phyloP scores from a whole-genome alignment of 2,113 vertebrate species.

The Cyrtonyx montezumae region DNA sequence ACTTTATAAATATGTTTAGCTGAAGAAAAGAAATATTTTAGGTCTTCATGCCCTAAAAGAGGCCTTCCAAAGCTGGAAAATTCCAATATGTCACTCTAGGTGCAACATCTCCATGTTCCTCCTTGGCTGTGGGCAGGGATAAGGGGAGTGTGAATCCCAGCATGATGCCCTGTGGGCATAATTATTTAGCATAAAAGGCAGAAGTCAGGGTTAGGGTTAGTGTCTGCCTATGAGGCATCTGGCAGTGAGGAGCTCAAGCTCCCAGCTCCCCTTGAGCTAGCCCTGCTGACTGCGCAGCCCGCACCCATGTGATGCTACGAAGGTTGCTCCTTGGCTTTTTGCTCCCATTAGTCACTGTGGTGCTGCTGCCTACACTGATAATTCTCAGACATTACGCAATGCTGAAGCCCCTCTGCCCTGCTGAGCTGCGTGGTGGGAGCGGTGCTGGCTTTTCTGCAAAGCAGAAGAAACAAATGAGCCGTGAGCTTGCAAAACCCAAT shows the following conservation, averaged over 20 bases:
- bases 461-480: neutral
- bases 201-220: neutral
- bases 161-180: neutral
- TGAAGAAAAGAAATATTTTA: neutral
- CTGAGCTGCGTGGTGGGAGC: neutral
- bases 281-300: neutral
- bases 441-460: neutral
- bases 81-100: neutral
- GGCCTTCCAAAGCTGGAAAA: neutral
- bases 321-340: neutral
- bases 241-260: neutral
- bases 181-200: neutral
- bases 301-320: neutral
- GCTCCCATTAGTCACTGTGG: neutral
- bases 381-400: neutral
- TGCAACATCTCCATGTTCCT: neutral
- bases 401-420: rapidly evolving
- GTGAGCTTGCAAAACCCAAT: rapidly evolving
- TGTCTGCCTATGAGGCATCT: too few species aligned
- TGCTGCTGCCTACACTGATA: rapidly evolving
- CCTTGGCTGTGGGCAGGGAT: neutral
- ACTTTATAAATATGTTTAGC: neutral
- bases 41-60: neutral
- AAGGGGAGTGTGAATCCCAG: neutral
- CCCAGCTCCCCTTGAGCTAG: neutral